Evolutionary conservation across 1,140 invertebrate species (phyloP), one percentile per base, ranked within the genome.

Genomic region (Periplaneta americana): DNA sequence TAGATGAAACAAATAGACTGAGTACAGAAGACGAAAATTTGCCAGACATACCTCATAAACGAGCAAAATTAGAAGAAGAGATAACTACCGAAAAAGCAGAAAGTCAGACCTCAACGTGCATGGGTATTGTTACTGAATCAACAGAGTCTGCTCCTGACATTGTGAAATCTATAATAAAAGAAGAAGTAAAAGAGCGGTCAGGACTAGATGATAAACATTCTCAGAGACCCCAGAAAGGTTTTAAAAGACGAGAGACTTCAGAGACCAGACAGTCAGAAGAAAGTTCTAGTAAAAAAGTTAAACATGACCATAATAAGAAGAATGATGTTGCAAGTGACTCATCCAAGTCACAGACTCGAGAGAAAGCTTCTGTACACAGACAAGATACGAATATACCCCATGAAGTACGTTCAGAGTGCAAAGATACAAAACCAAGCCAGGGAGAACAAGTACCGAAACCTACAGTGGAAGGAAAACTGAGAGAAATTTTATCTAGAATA

Each of bases 401-500:
- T 8, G 1, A n/a, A n/a, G 6, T 28, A 66, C 48, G 28, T 66
- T 28, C 48, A 28, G 13, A 66, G 48, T 6, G 6, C 9, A n/a
- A 66, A 8, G 1, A 66, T 66, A 66, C 22, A 11, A 66, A 8
- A 11, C 6, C 28, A n/a, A 66, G 22, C 4, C 35, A 78, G 17
- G 31, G 33, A 78, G 39, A 37, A 37, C 28, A 11, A 36, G 32
- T 39, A n/a, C 32, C 6, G 22, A 32, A 37, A 39, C 32, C 77
- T 10, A 13, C 77, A 15, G 77, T 78, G 1, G 77, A 78, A 78
- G 77, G 39, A 36, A 78, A 78, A 22, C 33, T 78, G 9, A 78
- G 77, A 34, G 35, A 78, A 78, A 78, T 78, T 34, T 78, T 78
- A 22, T 78, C 77, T n/a, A 78, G 34, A 13, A 78, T 78, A 22